Conservation (phyloP, 2,888 invertebrate species). For the Trachelus tabidus region DNA sequence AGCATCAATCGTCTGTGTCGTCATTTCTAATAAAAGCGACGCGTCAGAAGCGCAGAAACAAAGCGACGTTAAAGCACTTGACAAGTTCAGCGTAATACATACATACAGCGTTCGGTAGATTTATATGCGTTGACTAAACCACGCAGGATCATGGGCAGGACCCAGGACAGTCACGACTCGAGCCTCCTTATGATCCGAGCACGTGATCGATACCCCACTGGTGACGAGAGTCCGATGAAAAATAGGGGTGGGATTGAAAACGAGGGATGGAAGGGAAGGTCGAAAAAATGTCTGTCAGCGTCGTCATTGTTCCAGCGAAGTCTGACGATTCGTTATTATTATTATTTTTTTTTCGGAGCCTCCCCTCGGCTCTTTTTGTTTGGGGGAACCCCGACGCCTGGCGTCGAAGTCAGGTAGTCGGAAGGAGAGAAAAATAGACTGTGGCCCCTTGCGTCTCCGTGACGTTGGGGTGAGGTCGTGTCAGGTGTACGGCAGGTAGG, state of each 20-base stretch:
- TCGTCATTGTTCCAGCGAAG: background rate
- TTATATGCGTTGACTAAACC: background rate
- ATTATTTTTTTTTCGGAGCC: too few relatives aligned
- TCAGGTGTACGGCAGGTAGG: background rate
- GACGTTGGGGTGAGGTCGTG: background rate
- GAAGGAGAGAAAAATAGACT: background rate
- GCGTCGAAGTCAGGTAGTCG: background rate
- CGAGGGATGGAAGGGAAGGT: background rate
- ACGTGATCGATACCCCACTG: background rate
- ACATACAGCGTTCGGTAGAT: background rate
- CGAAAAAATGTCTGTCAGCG: background rate
- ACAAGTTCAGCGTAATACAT: background rate
- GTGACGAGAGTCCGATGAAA: background rate
- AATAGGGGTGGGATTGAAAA: background rate
- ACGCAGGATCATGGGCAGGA: background rate
- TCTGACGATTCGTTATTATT: background rate
- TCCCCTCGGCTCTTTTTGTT: background rate
- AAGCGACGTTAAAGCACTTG: background rate
- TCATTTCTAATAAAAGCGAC: background rate
- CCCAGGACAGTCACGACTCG: background rate
- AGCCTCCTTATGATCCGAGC: background rate
- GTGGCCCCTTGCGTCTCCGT: background rate
- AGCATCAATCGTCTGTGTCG: background rate
- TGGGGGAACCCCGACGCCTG: background rate
- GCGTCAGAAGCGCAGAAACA: background rate